A percentile compares a stretch with the other conserved stretches of the same genome.
Conservation (phyloP, 2,113 vertebrate species). For the Cervus canadensis region DNA sequence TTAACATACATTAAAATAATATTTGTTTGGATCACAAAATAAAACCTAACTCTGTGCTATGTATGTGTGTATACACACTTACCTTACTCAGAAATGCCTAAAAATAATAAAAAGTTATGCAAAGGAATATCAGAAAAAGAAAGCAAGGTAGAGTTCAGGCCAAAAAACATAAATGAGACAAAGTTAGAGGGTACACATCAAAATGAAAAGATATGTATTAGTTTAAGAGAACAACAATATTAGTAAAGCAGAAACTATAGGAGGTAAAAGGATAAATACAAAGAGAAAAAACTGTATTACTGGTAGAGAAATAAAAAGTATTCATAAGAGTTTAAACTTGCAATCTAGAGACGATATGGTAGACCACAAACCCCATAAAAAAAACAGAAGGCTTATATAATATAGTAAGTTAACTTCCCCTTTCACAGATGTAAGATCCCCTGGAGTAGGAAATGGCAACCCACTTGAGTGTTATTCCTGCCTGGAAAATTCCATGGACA, state of each 20-base stretch:
- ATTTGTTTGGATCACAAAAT: background rate
- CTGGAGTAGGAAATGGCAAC: background rate
- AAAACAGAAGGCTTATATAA: background rate
- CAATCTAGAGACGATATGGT: background rate
- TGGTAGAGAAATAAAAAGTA: background rate
- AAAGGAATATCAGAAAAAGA: background rate
- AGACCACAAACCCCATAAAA: background rate
- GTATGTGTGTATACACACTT: background rate
- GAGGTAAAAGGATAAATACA: background rate
- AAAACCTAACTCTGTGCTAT: background rate
- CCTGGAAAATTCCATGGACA: background rate
- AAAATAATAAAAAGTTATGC: background rate
- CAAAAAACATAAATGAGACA: background rate
- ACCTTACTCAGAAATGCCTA: background rate
- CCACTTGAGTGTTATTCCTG: background rate
- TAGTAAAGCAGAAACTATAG: background rate
- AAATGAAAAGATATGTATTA: background rate
- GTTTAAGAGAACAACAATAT: background rate
- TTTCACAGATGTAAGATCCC: background rate
- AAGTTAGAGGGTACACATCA: background rate
- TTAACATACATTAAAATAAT: background rate
- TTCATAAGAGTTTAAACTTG: background rate
- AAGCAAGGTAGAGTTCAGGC: background rate
- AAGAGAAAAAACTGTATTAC: background rate
- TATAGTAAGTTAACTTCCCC: background rate